These are phyloP conservation scores for Danaus chrysippus DNA, from an alignment of 2,888 invertebrate genomes.

Conservation along the genomic window DNA sequence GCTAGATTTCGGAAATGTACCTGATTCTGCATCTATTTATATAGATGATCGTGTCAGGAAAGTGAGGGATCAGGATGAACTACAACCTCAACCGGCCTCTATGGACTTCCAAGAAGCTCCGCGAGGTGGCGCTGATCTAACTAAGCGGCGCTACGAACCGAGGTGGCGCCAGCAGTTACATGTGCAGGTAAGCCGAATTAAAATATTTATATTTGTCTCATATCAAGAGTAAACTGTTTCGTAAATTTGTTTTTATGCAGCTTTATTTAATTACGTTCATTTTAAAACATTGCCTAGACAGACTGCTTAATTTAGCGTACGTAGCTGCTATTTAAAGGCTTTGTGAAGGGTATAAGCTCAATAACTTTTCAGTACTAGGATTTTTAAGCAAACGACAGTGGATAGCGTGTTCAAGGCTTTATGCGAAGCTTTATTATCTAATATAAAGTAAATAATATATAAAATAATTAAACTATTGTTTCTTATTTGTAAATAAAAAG, in stretches of 20 bases:
- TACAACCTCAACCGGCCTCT: conserved; percentile 1
- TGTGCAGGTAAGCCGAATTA: background rate
- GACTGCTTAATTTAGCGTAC: too few species aligned
- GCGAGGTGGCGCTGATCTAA: conserved; percentile 21
- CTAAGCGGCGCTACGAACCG: background rate
- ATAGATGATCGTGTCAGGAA: conserved; percentile 24
- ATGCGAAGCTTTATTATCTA: too few species aligned
- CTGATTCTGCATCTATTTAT: conserved; percentile 31
- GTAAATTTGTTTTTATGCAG: background rate
- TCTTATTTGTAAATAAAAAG: too few species aligned
- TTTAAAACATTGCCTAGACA: background rate
- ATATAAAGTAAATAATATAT: too few species aligned
- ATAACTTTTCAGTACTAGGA: too few species aligned
- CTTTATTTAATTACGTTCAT: background rate
- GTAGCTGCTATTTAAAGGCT: too few species aligned
- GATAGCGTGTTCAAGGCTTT: too few species aligned
- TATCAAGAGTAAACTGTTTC: too few species aligned
- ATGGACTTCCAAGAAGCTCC: conserved; percentile 10
- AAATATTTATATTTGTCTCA: too few species aligned
- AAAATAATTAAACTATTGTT: too few species aligned
- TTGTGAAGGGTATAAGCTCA: too few species aligned
- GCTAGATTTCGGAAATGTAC: conserved; percentile 24
- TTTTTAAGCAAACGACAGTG: too few species aligned
- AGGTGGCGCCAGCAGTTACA: background rate
- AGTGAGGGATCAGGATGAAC: conserved; percentile 11